Conservation (phyloP, 1,140 invertebrate species). For the Sitobion miscanthi region DNA sequence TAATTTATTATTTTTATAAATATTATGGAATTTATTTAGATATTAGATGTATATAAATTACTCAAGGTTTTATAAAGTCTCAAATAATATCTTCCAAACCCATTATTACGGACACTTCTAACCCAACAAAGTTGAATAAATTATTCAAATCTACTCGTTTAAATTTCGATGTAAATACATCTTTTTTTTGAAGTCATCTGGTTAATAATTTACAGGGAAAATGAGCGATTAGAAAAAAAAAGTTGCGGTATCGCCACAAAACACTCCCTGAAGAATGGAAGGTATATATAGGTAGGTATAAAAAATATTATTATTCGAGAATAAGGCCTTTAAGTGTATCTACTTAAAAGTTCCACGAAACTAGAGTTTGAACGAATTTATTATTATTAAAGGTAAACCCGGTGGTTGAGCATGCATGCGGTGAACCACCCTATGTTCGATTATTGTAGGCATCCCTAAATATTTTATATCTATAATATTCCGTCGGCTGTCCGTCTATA, state of each 20-base stretch:
- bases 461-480: neutral
- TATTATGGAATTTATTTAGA: neutral
- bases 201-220: neutral
- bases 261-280: neutral
- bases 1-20: neutral
- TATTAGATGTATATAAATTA: no score
- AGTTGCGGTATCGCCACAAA: neutral
- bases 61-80: no score
- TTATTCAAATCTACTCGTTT: neutral
- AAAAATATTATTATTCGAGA: neutral
- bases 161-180: neutral
- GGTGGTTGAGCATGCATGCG: no score
- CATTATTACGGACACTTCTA: neutral
- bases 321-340: neutral
- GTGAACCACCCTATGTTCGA: neutral
- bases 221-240: neutral
- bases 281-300: neutral
- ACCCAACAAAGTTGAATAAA: neutral
- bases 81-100: neutral
- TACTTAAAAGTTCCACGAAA: neutral
- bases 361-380: neutral
- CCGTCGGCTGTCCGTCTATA: neutral
- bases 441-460: neutral
- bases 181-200: neutral
- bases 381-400: neutral